Percentiles rank a stretch among this genome's conserved stretches.
Conservation (phyloP, 2,797 vertebrate genomes). For the Sebastes matsubarae region DNA sequence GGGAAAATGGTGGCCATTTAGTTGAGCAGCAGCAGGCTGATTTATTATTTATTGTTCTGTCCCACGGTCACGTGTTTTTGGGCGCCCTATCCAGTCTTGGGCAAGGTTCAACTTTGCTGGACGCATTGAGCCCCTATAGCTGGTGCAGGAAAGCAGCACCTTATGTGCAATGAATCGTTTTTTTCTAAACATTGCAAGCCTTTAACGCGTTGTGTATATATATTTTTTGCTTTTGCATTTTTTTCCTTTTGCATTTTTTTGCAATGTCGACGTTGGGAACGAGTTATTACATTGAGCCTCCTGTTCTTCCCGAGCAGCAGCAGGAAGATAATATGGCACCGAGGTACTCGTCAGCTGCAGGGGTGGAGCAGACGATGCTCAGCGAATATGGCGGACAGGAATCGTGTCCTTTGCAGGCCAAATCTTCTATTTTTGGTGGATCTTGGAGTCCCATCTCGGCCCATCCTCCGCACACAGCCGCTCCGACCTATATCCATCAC, state of each 20-base stretch:
- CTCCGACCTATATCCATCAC: conserved; percentile 91
- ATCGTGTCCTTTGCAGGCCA: conserved; percentile 92
- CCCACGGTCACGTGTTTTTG: conserved; percentile 88
- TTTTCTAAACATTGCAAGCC: conserved; percentile 76
- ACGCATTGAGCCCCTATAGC: conserved; percentile 88
- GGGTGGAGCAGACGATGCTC: conserved; percentile 87
- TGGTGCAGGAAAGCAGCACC: conserved; percentile 86
- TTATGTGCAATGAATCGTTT: conserved; percentile 85
- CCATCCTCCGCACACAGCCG: conserved; percentile 83
- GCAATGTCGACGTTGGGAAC: conserved; percentile 94
- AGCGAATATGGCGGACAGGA: conserved; percentile 93
- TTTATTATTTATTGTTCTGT: conserved; percentile 99
- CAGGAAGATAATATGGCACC: conserved; percentile 91
- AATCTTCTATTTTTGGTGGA: conserved; percentile 91
- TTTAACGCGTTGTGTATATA: conserved; percentile 30
- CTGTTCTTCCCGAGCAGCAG: conserved; percentile 90
- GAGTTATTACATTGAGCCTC: conserved; percentile 93
- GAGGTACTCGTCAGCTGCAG: conserved; percentile 87
- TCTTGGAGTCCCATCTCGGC: conserved; percentile 92
- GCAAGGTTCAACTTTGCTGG: conserved; percentile 94
- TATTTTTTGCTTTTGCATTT: conserved; percentile 39
- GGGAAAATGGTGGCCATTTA: conserved; percentile 96
- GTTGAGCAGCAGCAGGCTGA: conserved; percentile 93
- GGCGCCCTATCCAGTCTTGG: conserved; percentile 90
- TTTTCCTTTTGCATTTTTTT: conserved; percentile 46